Conservation (phyloP, 2,113 vertebrate genomes). For the Sinocyclocheilus rhinocerous region DNA sequence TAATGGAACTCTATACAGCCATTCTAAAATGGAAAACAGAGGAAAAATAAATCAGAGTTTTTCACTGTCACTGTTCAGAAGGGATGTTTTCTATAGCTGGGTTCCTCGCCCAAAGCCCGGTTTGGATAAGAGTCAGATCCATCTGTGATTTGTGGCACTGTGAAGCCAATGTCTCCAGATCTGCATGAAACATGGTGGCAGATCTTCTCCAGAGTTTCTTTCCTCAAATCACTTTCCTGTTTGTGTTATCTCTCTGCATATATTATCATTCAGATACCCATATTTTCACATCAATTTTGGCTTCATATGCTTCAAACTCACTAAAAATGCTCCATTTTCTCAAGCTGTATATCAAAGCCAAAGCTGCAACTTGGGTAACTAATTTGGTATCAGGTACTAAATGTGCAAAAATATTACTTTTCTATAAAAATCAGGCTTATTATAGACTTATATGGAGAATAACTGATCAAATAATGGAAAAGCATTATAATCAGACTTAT, state of each 20-base stretch:
- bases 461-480: too few relatives aligned
- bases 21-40: conserved; percentile 15
- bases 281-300: not conserved
- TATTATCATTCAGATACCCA: conserved; percentile 1
- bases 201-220: conserved; percentile 6
- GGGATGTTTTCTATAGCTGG: conserved; percentile 4
- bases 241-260: conserved; percentile 1
- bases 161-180: conserved; percentile 37
- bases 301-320: not conserved
- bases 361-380: not conserved
- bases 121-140: conserved; percentile 27
- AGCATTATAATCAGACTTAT: too few relatives aligned
- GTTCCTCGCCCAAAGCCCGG: conserved; percentile 30
- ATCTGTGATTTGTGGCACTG: conserved; percentile 54
- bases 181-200: conserved; percentile 39
- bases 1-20: conserved; percentile 44
- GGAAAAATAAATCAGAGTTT: conserved; percentile 41
- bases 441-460: too few relatives aligned
- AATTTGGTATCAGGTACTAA: not conserved
- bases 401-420: not conserved
- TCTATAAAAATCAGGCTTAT: not conserved
- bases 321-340: not conserved
- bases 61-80: conserved; percentile 24
- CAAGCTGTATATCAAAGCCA: not conserved
- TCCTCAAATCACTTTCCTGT: not conserved